Evolutionary conservation across 2,797 vertebrate genomes (phyloP).

Genomic region (Anomalospiza imberbis): DNA sequence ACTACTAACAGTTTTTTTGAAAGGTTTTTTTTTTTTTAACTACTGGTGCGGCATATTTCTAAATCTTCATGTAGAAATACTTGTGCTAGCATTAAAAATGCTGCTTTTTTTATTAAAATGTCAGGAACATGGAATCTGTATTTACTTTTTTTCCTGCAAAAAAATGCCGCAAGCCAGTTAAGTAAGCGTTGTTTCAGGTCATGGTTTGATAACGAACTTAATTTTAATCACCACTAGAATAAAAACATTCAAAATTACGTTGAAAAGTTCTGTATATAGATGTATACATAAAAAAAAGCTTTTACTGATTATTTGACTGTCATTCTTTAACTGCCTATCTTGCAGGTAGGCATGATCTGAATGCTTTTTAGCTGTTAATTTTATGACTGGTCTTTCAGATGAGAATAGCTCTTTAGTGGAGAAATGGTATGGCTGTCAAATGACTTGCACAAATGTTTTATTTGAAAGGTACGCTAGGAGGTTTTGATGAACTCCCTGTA

Average conservation of each 20-base stretch:
- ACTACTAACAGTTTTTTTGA: background rate
- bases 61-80: background rate
- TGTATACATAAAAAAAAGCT: background rate
- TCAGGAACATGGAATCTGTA: background rate
- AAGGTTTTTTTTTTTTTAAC: conserved; percentile 6
- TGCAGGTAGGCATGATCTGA: background rate
- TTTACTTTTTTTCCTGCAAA: background rate
- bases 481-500: background rate
- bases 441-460: background rate
- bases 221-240: background rate
- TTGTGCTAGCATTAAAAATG: background rate
- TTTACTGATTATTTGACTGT: background rate
- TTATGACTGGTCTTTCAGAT: background rate
- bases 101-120: background rate
- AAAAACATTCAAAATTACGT: background rate
- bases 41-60: background rate
- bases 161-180: background rate
- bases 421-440: background rate
- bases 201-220: background rate
- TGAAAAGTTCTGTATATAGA: background rate
- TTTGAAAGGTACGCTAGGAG: background rate
- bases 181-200: background rate
- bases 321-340: background rate
- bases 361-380: background rate
- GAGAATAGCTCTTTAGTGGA: background rate